Percentiles rank a stretch among this genome's conserved stretches.
phyloP scores from a whole-genome alignment of 1,140 invertebrate species.

The Thereuonema tuberculata region DNA sequence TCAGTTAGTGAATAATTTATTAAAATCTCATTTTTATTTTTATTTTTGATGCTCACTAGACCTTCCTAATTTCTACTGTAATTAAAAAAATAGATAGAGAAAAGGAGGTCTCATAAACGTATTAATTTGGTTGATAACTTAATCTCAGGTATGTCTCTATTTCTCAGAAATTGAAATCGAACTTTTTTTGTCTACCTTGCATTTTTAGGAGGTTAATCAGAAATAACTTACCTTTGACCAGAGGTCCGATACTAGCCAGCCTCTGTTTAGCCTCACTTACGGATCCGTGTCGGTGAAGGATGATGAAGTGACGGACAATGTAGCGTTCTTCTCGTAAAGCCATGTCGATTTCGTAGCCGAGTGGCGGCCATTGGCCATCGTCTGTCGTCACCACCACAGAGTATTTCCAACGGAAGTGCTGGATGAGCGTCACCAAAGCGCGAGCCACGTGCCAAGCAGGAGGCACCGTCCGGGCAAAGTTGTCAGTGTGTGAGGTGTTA shows the following conservation, averaged over 20 bases:
- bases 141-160: no score
- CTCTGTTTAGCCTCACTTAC: background rate
- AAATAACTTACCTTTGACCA: slow-evolving; percentile 9
- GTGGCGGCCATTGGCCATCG: slow-evolving; percentile 5
- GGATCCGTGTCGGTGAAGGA: slow-evolving; percentile 1
- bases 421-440: slow-evolving; percentile 7
- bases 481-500: background rate
- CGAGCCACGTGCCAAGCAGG: background rate
- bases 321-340: background rate
- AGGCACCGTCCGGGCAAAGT: slow-evolving; percentile 6
- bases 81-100: no score
- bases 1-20: no score
- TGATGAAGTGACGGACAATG: slow-evolving; percentile 10
- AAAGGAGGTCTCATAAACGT: no score
- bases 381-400: slow-evolving; percentile 7
- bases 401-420: slow-evolving; percentile 11
- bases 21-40: no score
- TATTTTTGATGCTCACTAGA: no score
- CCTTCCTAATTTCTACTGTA: no score
- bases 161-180: no score
- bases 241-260: background rate
- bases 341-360: slow-evolving; percentile 11
- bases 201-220: no score
- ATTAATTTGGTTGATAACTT: no score
- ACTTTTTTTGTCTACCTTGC: no score